Conservation (phyloP, 2,888 invertebrate genomes). For the Nasonovia ribisnigri region DNA sequence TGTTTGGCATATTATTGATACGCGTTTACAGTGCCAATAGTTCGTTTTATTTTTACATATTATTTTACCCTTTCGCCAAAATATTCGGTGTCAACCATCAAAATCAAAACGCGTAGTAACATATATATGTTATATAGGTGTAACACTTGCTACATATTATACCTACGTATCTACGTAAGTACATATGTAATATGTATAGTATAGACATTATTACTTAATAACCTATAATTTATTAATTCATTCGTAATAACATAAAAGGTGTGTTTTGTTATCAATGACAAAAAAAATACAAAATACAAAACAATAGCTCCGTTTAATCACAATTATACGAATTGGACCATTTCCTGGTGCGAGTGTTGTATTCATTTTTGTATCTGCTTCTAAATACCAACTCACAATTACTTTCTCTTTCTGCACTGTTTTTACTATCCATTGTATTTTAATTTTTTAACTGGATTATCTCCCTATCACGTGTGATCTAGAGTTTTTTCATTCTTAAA, state of each 20-base stretch:
- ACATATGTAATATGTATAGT: neutral
- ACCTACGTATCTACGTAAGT: neutral
- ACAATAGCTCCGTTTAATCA: slow-evolving; percentile 60
- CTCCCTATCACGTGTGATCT: slow-evolving; percentile 63
- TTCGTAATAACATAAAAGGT: slow-evolving; percentile 32
- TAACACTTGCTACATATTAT: neutral
- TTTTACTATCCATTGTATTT: slow-evolving; percentile 62
- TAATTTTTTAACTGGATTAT: slow-evolving; percentile 65
- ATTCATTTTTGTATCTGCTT: slow-evolving; percentile 54
- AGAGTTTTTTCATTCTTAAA: slow-evolving; percentile 52
- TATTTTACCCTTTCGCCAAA: slow-evolving; percentile 31
- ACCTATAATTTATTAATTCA: slow-evolving; percentile 44
- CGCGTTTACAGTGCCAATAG: slow-evolving; percentile 47
- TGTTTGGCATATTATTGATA: slow-evolving; percentile 54
- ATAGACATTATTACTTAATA: slow-evolving; percentile 46
- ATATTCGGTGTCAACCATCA: neutral
- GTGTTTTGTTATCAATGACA: slow-evolving; percentile 27
- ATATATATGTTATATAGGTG: neutral
- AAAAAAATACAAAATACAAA: slow-evolving; percentile 54
- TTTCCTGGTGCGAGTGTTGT: slow-evolving; percentile 59
- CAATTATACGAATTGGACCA: slow-evolving; percentile 51
- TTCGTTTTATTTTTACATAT: slow-evolving; percentile 20
- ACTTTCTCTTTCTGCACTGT: slow-evolving; percentile 62
- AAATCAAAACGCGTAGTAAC: neutral
- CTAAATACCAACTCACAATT: slow-evolving; percentile 52